Percentiles rank a stretch among this genome's conserved stretches.
Conservation (phyloP, 2,113 vertebrate genomes). For the Anarrhichthys ocellatus region DNA sequence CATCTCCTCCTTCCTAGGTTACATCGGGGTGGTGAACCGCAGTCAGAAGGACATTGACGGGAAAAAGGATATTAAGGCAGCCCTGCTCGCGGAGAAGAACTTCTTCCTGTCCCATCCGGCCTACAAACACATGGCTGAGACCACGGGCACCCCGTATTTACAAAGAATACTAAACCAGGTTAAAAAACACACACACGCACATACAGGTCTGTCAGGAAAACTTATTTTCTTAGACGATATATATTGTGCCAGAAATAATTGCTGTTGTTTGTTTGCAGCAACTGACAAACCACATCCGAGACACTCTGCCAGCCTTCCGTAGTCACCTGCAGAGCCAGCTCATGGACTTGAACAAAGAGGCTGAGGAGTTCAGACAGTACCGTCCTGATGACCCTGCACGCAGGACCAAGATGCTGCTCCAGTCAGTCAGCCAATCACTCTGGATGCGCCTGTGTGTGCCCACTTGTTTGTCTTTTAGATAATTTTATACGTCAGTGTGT, state of each 20-base stretch:
- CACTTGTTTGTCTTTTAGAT: background rate
- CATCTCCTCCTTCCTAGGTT: constrained; percentile 80
- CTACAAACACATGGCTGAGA: constrained; percentile 87
- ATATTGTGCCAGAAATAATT: too few relatives aligned
- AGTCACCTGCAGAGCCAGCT: constrained; percentile 89
- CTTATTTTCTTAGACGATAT: too few relatives aligned
- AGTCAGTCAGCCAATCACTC: constrained; percentile 83
- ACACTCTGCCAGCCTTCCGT: constrained; percentile 88
- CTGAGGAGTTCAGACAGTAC: constrained; percentile 87
- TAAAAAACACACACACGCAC: background rate
- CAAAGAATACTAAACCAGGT: constrained; percentile 88
- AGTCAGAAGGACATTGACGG: constrained; percentile 91
- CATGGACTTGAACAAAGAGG: constrained; percentile 89
- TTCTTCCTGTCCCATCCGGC: constrained; percentile 84
- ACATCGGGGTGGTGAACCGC: constrained; percentile 89
- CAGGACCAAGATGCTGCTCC: constrained; percentile 91
- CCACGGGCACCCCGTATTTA: constrained; percentile 87
- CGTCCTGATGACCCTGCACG: constrained; percentile 88
- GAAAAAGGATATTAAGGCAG: constrained; percentile 87
- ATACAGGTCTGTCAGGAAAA: background rate
- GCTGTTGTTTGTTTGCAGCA: constrained; percentile 82
- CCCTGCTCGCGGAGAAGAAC: constrained; percentile 85
- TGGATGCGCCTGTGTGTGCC: background rate
- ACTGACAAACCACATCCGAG: constrained; percentile 95
- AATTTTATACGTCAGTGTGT: background rate